Conservation (phyloP, 1,140 invertebrate species). For the Cecropterus lyciades region DNA sequence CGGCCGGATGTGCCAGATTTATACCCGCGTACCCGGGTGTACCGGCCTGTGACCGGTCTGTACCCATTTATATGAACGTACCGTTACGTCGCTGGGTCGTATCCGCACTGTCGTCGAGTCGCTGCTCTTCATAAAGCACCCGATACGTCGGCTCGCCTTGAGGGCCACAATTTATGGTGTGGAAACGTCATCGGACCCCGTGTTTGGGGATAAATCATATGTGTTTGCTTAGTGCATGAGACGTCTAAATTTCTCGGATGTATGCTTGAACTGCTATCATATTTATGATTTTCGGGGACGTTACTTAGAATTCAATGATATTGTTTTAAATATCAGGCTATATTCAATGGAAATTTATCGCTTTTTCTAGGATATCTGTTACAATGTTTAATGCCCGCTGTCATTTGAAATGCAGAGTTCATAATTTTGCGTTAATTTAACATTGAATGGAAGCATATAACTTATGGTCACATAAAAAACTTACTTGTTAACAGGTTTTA, state of each 20-base stretch:
- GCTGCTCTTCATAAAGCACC: slow-evolving; percentile 73
- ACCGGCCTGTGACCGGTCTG: slow-evolving; percentile 55
- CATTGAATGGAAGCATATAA: no score
- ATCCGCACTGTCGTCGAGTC: slow-evolving; percentile 64
- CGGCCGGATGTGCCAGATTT: slow-evolving; percentile 79
- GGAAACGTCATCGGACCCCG: slow-evolving; percentile 77
- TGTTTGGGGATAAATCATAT: slow-evolving; percentile 77
- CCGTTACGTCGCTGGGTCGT: slow-evolving; percentile 44
- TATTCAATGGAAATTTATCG: background rate
- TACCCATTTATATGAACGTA: slow-evolving; percentile 48
- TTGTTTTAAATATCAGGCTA: slow-evolving; percentile 35
- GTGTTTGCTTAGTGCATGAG: slow-evolving; percentile 69
- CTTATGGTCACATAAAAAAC: no score
- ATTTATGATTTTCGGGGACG: slow-evolving; percentile 54
- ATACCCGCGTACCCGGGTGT: slow-evolving; percentile 69
- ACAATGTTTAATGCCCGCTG: background rate
- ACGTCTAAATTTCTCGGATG: slow-evolving; percentile 74
- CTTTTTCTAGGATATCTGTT: background rate
- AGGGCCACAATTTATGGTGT: slow-evolving; percentile 79
- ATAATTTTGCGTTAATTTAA: background rate
- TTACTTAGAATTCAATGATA: slow-evolving; percentile 41
- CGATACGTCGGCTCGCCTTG: slow-evolving; percentile 75
- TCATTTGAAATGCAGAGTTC: background rate
- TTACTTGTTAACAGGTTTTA: no score
- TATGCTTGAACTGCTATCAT: slow-evolving; percentile 61